Evolutionary conservation across 2,888 invertebrate species (phyloP).

Genomic region (Cerastis rubricosa): DNA sequence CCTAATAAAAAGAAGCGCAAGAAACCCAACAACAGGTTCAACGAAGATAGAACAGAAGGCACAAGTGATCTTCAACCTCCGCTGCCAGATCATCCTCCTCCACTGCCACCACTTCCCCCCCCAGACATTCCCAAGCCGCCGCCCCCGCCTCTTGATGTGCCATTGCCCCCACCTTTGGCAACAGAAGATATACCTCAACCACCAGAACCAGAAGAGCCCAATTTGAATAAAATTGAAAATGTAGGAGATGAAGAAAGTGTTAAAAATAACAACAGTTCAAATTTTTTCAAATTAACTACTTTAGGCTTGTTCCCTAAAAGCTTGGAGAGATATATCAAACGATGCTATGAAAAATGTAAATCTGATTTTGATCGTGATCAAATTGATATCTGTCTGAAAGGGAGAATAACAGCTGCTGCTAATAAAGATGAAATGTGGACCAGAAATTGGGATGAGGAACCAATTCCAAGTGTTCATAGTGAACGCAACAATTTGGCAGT

Average conservation of each 20-base stretch:
- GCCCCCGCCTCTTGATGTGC: slow-evolving; percentile 80
- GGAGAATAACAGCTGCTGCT: slow-evolving; percentile 97
- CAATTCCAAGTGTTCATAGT: slow-evolving; percentile 96
- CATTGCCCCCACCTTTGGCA: slow-evolving; percentile 86
- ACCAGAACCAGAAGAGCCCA: slow-evolving; percentile 77
- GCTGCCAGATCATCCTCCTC: slow-evolving; percentile 90
- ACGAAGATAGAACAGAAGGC: slow-evolving; percentile 71
- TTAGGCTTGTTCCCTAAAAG: slow-evolving; percentile 94
- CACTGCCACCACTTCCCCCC: slow-evolving; percentile 88
- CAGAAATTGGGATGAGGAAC: slow-evolving; percentile 98
- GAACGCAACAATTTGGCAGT: slow-evolving; percentile 93
- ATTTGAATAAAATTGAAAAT: slow-evolving; percentile 65
- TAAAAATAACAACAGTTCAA: slow-evolving; percentile 77
- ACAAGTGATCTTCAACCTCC: slow-evolving; percentile 83
- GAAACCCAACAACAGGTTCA: slow-evolving; percentile 91
- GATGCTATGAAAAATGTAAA: slow-evolving; percentile 97
- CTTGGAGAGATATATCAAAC: slow-evolving; percentile 96
- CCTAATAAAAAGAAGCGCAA: slow-evolving; percentile 95
- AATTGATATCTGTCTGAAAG: slow-evolving; percentile 98
- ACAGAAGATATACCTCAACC: slow-evolving; percentile 85
- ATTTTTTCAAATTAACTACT: slow-evolving; percentile 80
- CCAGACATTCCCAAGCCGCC: slow-evolving; percentile 85
- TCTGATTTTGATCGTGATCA: slow-evolving; percentile 97
- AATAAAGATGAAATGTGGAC: slow-evolving; percentile 96
- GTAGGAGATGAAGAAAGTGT: slow-evolving; percentile 71